phyloP scores from a whole-genome alignment of 2,113 vertebrate species.

The Saguinus imperator region DNA sequence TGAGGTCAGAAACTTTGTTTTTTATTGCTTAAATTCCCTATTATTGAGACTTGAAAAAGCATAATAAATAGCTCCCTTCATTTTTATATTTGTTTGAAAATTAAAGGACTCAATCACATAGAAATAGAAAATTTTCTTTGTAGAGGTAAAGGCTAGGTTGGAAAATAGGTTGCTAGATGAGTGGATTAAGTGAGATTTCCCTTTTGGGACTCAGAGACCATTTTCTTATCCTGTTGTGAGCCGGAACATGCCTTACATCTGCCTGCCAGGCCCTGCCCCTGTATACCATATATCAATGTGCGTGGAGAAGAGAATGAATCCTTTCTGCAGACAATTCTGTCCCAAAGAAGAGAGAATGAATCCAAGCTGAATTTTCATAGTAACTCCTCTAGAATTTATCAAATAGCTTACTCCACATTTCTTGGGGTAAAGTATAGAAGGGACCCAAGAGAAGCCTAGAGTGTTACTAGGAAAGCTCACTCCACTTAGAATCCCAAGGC shows the following conservation, averaged over 20 bases:
- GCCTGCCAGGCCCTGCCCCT: neutral
- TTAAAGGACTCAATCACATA: neutral
- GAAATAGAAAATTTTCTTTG: neutral
- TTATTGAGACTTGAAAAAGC: neutral
- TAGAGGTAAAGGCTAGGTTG: neutral
- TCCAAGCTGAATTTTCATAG: neutral
- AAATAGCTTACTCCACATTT: neutral
- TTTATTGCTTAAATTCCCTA: neutral
- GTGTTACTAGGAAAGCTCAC: neutral
- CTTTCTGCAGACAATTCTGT: neutral
- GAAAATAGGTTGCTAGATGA: neutral
- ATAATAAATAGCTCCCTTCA: neutral
- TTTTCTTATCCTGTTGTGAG: rapidly evolving
- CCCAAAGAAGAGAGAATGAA: neutral
- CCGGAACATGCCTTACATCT: no score
- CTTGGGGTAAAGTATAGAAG: neutral
- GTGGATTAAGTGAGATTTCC: neutral
- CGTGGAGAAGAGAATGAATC: neutral
- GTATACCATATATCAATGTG: neutral
- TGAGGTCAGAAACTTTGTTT: neutral
- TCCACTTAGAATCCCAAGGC: neutral
- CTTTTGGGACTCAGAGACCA: neutral
- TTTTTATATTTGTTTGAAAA: neutral
- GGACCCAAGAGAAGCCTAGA: no score
- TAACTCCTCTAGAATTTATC: neutral